Evolutionary conservation across 2,888 invertebrate species (phyloP).

Genomic region (Steinernema scapterisci): DNA sequence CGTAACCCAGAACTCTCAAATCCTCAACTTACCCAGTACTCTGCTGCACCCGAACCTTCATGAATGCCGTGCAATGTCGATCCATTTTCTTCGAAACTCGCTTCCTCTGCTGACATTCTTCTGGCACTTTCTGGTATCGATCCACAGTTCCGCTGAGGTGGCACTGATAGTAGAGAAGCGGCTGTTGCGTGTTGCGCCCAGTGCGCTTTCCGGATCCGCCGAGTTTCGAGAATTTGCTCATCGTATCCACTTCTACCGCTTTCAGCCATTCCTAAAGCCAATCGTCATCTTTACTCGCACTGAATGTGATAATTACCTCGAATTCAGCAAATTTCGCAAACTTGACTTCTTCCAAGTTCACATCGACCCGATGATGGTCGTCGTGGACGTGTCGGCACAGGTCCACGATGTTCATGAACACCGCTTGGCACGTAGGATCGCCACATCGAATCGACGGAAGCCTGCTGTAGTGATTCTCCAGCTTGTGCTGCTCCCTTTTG

Average conservation of each 20-base stretch:
- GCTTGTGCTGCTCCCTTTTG: conserved; percentile 22
- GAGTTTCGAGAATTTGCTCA: conserved; percentile 12
- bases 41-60: conserved; percentile 12
- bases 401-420: not conserved
- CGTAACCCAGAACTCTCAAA: too few relatives aligned
- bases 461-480: not conserved
- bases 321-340: not conserved
- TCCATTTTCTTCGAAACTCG: conserved; percentile 21
- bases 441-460: conserved; percentile 16
- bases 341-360: not conserved
- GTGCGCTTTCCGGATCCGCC: conserved; percentile 2
- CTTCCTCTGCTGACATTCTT: not conserved
- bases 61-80: conserved; percentile 15
- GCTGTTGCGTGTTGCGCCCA: not conserved
- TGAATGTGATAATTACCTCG: too few relatives aligned
- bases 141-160: conserved; percentile 9
- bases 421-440: not conserved
- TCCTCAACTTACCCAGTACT: conserved; percentile 2
- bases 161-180: conserved; percentile 25
- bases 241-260: not conserved
- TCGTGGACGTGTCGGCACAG: conserved; percentile 1
- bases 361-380: conserved; percentile 3
- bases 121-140: not conserved
- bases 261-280: conserved; percentile 8
- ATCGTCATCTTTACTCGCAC: too few relatives aligned